phyloP scores from a whole-genome alignment of 2,888 invertebrate genomes.

The Adela reaumurella region DNA sequence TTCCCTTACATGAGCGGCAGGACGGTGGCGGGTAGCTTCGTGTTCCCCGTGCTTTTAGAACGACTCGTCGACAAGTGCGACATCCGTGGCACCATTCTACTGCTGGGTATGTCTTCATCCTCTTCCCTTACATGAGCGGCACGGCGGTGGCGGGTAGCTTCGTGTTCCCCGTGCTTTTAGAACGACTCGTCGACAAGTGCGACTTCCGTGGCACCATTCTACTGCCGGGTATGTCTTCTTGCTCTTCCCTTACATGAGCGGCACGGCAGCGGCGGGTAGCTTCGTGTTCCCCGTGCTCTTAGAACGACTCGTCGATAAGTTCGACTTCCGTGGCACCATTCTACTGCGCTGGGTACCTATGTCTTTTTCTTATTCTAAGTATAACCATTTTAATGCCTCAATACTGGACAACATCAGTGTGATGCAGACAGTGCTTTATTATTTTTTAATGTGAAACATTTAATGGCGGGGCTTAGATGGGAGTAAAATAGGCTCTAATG shows the following conservation, averaged over 20 bases:
- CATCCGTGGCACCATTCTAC: constrained; percentile 66
- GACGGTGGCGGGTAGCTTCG: constrained; percentile 75
- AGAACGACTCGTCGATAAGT: constrained; percentile 64
- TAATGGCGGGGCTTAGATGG: no score
- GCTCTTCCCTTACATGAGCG: constrained; percentile 76
- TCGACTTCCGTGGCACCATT: constrained; percentile 71
- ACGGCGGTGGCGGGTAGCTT: constrained; percentile 79
- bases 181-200: constrained; percentile 64
- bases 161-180: constrained; percentile 71
- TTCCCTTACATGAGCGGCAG: constrained; percentile 78
- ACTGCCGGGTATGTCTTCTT: constrained; percentile 56
- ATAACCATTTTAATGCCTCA: no score
- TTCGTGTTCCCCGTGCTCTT: constrained; percentile 74
- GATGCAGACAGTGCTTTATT: no score
- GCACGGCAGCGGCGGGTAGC: constrained; percentile 76
- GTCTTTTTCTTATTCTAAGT: no score
- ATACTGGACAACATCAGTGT: no score
- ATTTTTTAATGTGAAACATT: no score
- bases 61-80: constrained; percentile 67
- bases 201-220: constrained; percentile 72
- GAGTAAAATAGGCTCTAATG: no score
- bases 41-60: constrained; percentile 71
- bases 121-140: constrained; percentile 75
- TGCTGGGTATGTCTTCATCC: constrained; percentile 59
- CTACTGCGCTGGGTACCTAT: constrained; percentile 58